phyloP scores from a whole-genome alignment of 2,888 invertebrate genomes.

The Hydrotaea diabolus region DNA sequence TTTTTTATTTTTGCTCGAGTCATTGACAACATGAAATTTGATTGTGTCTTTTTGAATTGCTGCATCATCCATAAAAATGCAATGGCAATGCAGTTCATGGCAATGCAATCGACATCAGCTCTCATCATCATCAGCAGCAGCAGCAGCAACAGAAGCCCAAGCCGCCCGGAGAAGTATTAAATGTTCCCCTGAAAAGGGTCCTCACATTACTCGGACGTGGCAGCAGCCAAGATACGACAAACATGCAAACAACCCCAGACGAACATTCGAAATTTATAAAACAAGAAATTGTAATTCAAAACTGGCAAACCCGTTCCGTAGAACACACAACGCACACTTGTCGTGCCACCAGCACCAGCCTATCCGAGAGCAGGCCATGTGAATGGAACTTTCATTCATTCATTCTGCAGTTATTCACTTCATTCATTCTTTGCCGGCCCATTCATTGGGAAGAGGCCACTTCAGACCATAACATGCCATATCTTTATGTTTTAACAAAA shows the following conservation, averaged over 20 bases:
- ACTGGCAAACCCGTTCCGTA: neutral
- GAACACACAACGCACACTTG: neutral
- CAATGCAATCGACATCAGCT: neutral
- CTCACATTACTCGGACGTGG: neutral
- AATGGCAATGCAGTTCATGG: neutral
- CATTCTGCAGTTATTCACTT: constrained; percentile 38
- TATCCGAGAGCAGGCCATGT: constrained; percentile 24
- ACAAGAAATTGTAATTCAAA: neutral
- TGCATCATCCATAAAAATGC: constrained; percentile 26
- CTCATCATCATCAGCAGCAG: constrained; percentile 45
- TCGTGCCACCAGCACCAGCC: constrained; percentile 33
- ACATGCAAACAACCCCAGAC: neutral
- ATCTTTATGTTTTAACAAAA: constrained; percentile 59
- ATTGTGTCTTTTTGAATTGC: constrained; percentile 56
- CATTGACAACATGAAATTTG: constrained; percentile 65
- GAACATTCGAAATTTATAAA: neutral
- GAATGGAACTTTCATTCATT: constrained; percentile 44
- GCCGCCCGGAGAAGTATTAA: neutral
- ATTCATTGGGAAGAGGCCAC: constrained; percentile 55
- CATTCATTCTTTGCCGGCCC: constrained; percentile 33
- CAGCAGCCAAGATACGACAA: neutral
- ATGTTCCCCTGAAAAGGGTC: neutral
- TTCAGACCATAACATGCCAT: constrained; percentile 65
- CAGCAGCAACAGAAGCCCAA: constrained; percentile 54
- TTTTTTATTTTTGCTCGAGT: constrained; percentile 70